Evolutionary conservation across 2,888 invertebrate species (phyloP).

Genomic region (Epinotia demarniana): DNA sequence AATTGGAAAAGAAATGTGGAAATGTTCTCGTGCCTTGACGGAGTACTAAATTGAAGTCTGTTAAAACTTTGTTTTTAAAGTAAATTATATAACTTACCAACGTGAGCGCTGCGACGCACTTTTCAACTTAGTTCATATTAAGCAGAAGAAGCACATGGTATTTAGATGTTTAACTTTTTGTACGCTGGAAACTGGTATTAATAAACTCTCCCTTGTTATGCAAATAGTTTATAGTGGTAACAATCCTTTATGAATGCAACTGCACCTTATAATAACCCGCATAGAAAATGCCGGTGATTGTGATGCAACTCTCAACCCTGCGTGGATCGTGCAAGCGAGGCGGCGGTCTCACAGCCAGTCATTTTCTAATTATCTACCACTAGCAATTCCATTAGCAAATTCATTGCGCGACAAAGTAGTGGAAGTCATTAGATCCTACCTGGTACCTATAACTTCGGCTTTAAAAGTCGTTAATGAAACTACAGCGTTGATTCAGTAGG

Average conservation of each 20-base stretch:
- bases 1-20: no score
- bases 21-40: no score
- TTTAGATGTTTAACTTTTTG: constrained; percentile 15
- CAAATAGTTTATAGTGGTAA: constrained; percentile 59
- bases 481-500: neutral
- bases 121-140: constrained; percentile 25
- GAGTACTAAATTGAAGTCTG: no score
- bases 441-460: constrained; percentile 2
- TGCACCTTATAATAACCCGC: constrained; percentile 78
- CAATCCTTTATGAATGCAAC: constrained; percentile 62
- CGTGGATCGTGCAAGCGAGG: constrained; percentile 52
- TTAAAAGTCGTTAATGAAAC: neutral
- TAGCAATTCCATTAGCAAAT: constrained; percentile 68
- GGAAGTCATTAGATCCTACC: constrained; percentile 17
- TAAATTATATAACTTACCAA: constrained; percentile 7
- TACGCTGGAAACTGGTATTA: constrained; percentile 26
- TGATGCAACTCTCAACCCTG: constrained; percentile 63
- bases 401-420: constrained; percentile 57
- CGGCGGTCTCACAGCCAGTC: constrained; percentile 57
- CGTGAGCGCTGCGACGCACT: constrained; percentile 7
- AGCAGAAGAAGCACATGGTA: neutral
- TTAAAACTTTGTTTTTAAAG: no score
- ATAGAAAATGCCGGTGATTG: constrained; percentile 70
- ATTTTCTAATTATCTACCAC: constrained; percentile 70
- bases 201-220: constrained; percentile 53